A percentile compares a stretch with the other conserved stretches of the same genome.
phyloP scores from a whole-genome alignment of 2,888 invertebrate species.

The Formica aserva region DNA sequence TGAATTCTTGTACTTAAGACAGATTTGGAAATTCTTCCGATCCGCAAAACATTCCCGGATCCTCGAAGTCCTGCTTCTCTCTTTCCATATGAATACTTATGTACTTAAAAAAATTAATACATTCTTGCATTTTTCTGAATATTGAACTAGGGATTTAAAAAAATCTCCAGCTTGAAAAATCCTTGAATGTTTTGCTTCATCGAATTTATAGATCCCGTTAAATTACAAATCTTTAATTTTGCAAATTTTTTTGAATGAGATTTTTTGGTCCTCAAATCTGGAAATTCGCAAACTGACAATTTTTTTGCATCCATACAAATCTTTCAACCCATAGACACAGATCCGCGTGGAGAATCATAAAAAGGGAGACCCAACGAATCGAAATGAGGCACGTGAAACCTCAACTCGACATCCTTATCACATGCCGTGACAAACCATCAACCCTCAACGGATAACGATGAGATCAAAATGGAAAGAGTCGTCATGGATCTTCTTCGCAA shows the following conservation, averaged over 20 bases:
- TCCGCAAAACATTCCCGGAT: background rate
- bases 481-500: background rate
- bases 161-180: background rate
- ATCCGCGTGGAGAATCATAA: conserved; percentile 3
- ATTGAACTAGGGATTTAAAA: background rate
- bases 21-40: background rate
- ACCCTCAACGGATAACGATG: conserved; percentile 15
- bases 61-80: background rate
- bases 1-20: background rate
- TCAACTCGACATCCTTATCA: background rate
- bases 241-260: background rate
- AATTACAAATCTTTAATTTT: background rate
- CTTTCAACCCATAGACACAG: background rate
- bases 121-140: background rate
- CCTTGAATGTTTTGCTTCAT: background rate
- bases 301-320: background rate
- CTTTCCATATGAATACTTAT: background rate
- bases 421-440: conserved; percentile 5
- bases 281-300: background rate
- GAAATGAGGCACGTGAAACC: background rate
- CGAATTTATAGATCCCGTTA: background rate
- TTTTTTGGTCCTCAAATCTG: background rate
- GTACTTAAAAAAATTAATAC: background rate
- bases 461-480: conserved; percentile 8
- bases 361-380: background rate